Evolutionary conservation across 1,140 invertebrate genomes (phyloP).

Genomic region (Zaprionus taronus): DNA sequence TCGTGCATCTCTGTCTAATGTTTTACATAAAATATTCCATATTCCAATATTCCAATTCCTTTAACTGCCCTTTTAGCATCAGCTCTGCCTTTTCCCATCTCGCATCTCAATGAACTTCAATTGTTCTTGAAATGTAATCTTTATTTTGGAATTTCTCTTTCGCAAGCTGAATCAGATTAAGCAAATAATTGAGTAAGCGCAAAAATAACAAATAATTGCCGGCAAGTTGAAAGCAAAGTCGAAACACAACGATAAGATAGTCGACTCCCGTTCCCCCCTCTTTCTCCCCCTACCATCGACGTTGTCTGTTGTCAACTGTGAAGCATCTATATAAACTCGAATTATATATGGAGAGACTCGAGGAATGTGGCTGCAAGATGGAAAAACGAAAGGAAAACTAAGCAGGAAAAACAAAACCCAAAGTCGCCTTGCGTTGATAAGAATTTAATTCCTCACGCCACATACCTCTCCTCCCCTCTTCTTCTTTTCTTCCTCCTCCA

Average conservation of each 20-base stretch:
- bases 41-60: too few relatives aligned
- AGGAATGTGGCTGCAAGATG: not conserved
- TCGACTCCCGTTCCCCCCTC: too few relatives aligned
- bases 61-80: too few relatives aligned
- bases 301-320: not conserved
- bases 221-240: slow-evolving; percentile 32
- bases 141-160: not conserved
- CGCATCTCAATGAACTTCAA: not conserved
- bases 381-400: not conserved
- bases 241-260: slow-evolving; percentile 12
- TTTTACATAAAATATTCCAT: not conserved
- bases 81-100: too few relatives aligned
- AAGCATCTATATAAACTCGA: not conserved
- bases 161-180: slow-evolving; percentile 5
- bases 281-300: not conserved
- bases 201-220: slow-evolving; percentile 30
- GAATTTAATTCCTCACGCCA: slow-evolving; percentile 70
- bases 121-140: slow-evolving; percentile 1
- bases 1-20: too few relatives aligned
- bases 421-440: slow-evolving; percentile 53
- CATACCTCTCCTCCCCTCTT: not conserved
- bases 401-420: slow-evolving; percentile 8
- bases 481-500: not conserved
- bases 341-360: not conserved
- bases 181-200: slow-evolving; percentile 3